phyloP scores from a whole-genome alignment of 2,888 invertebrate species.

The Cephalotes varians region DNA sequence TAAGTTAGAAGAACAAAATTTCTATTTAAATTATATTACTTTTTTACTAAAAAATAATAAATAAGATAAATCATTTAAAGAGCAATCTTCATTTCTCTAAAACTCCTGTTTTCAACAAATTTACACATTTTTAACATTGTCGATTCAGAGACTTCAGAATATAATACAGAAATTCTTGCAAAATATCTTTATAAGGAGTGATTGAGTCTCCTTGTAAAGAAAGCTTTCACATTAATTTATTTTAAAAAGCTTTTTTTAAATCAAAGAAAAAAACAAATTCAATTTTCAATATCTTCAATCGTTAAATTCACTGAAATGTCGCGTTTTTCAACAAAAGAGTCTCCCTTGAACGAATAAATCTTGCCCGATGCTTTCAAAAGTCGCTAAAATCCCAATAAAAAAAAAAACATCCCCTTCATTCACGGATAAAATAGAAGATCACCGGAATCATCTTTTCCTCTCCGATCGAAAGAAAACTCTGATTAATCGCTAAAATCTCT shows the following conservation, averaged over 20 bases:
- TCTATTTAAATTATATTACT: background rate
- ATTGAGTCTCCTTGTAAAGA: background rate
- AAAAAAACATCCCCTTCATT: background rate
- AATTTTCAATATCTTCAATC: background rate
- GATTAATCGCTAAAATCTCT: constrained; percentile 7
- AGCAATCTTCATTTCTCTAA: background rate
- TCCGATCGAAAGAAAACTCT: background rate
- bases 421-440: constrained; percentile 17
- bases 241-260: constrained; percentile 9
- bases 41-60: background rate
- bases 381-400: background rate
- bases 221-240: constrained; percentile 6
- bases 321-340: background rate
- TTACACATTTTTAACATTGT: background rate
- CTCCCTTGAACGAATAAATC: background rate
- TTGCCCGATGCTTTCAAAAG: background rate
- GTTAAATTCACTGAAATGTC: background rate
- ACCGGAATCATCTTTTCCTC: background rate
- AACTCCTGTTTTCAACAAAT: background rate
- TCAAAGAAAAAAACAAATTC: background rate
- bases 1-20: background rate
- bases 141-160: background rate
- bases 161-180: background rate
- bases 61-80: background rate
- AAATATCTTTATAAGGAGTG: background rate